Percentiles rank a stretch among this genome's conserved stretches.
Evolutionary conservation across 2,797 vertebrate genomes (phyloP).

Genomic region (Knipowitschia caucasica): DNA sequence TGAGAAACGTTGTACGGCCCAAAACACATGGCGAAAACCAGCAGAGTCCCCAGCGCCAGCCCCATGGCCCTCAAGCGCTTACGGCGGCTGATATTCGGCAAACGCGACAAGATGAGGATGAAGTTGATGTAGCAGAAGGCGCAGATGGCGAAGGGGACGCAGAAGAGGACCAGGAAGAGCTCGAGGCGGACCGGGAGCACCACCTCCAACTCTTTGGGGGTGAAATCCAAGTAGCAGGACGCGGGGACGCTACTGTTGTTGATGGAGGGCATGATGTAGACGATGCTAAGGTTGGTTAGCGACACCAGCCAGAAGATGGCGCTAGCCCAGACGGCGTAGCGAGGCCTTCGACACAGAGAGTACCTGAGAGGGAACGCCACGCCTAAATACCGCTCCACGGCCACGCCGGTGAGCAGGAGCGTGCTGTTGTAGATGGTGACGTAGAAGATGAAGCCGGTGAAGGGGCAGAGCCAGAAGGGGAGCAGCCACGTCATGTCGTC

Average conservation of each 20-base stretch:
- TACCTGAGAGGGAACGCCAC: constrained; percentile 83
- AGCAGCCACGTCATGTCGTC: constrained; percentile 75
- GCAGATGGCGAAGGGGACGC: constrained; percentile 80
- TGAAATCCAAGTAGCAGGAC: constrained; percentile 80
- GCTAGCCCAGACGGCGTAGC: constrained; percentile 67
- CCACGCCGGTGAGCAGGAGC: constrained; percentile 82
- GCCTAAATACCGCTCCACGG: constrained; percentile 84
- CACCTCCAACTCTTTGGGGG: constrained; percentile 57
- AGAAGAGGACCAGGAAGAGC: constrained; percentile 81
- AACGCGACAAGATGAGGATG: constrained; percentile 74
- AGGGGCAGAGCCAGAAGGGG: constrained; percentile 68
- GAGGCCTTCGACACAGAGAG: constrained; percentile 71
- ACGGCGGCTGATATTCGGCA: constrained; percentile 68
- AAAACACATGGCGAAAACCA: constrained; percentile 84
- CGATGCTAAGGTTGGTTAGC: constrained; percentile 79
- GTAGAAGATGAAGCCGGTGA: constrained; percentile 82
- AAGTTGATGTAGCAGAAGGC: constrained; percentile 84
- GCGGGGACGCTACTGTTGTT: neutral
- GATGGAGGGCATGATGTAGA: constrained; percentile 74
- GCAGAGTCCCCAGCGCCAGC: constrained; percentile 75
- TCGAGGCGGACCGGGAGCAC: constrained; percentile 79
- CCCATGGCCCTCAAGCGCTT: constrained; percentile 78
- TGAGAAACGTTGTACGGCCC: constrained; percentile 85
- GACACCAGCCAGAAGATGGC: constrained; percentile 77
- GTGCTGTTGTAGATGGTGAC: constrained; percentile 89